Evolutionary conservation across 1,140 invertebrate genomes (phyloP).

Genomic region (Diprion similis): DNA sequence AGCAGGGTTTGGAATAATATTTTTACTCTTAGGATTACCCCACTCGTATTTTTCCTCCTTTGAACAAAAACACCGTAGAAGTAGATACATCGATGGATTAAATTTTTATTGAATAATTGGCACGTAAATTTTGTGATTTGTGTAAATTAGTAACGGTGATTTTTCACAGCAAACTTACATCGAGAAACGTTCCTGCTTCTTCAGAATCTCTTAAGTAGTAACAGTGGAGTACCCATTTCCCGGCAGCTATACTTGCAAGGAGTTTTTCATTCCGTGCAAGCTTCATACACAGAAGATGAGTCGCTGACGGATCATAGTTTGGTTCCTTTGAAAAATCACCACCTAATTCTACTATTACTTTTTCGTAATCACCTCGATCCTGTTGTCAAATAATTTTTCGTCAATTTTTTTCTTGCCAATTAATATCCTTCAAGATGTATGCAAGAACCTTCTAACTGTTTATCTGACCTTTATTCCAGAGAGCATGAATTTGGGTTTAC

Average conservation of each 20-base stretch:
- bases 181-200: conserved; percentile 69
- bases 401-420: neutral
- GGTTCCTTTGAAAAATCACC: conserved; percentile 68
- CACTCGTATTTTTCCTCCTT: conserved; percentile 82
- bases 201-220: conserved; percentile 77
- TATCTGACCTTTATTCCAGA: conserved; percentile 48
- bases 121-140: neutral
- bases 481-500: conserved; percentile 51
- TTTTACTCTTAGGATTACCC: conserved; percentile 70
- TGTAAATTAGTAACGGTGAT: neutral
- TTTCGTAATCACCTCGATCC: conserved; percentile 57
- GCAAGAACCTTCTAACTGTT: too few relatives aligned
- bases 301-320: conserved; percentile 72
- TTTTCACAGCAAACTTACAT: conserved; percentile 59
- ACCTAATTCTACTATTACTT: conserved; percentile 69
- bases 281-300: conserved; percentile 79
- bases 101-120: conserved; percentile 8
- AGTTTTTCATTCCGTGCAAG: conserved; percentile 86
- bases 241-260: conserved; percentile 81
- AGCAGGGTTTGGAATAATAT: conserved; percentile 55
- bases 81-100: too few relatives aligned
- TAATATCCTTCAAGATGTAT: neutral
- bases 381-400: conserved; percentile 36
- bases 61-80: conserved; percentile 16
- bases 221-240: conserved; percentile 86